Conservation (phyloP, 2,797 vertebrate genomes). For the Diceros bicornis region DNA sequence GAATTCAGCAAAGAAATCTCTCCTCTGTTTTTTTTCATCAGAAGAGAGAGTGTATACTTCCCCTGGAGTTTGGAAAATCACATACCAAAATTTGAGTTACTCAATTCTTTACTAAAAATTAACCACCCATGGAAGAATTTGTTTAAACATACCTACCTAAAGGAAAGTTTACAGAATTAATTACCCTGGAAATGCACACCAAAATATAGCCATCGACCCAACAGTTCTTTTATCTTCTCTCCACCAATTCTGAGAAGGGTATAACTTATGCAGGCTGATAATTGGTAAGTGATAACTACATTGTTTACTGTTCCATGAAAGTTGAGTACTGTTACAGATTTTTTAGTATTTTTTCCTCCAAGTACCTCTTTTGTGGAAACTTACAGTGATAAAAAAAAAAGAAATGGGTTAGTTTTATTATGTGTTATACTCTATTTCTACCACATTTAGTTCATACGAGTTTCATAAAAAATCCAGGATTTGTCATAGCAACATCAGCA, state of each 20-base stretch:
- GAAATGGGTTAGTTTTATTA: background rate
- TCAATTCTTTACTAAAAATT: slow-evolving; percentile 44
- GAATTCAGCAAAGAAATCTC: background rate
- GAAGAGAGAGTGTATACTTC: slow-evolving; percentile 3
- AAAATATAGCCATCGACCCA: slow-evolving; percentile 14
- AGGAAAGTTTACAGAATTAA: slow-evolving; percentile 29
- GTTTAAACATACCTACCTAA: background rate
- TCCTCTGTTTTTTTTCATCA: background rate
- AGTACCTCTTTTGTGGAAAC: slow-evolving; percentile 18
- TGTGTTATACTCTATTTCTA: background rate
- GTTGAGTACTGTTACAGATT: background rate
- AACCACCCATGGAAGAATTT: background rate
- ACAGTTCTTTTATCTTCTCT: background rate
- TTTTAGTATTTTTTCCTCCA: background rate
- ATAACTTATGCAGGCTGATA: background rate
- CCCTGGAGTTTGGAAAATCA: slow-evolving; percentile 29
- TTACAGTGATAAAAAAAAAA: slow-evolving; percentile 33
- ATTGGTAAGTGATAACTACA: background rate
- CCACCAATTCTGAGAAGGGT: background rate
- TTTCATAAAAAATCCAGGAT: background rate
- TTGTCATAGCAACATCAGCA: background rate
- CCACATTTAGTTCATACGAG: background rate
- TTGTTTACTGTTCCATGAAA: background rate
- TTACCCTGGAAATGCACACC: background rate
- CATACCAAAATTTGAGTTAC: background rate